These are phyloP conservation scores for Polymixis lichenea DNA, from an alignment of 2,888 invertebrate genomes.

Conservation along the genomic window DNA sequence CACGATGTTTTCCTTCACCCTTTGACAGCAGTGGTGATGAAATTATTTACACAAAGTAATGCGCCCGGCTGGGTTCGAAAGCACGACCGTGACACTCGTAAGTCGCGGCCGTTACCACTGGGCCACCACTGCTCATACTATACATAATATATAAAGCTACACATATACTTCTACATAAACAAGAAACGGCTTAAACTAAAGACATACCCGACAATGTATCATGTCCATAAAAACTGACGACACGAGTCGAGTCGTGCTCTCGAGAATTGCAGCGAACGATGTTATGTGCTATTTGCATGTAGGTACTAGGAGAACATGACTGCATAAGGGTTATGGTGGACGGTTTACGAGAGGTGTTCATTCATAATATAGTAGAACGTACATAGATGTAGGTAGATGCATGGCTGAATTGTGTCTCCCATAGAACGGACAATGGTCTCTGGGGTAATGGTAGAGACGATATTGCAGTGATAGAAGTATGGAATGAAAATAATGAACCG, in stretches of 20 bases:
- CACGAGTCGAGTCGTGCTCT: slow-evolving; percentile 19
- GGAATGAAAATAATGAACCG: neutral
- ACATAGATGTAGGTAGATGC: neutral
- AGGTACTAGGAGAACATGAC: slow-evolving; percentile 33
- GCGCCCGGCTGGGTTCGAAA: too few relatives aligned
- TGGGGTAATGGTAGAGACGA: neutral
- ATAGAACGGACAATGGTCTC: slow-evolving; percentile 16
- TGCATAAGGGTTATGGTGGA: slow-evolving; percentile 35
- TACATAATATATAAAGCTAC: neutral
- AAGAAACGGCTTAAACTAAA: slow-evolving; percentile 12
- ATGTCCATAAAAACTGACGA: slow-evolving; percentile 44
- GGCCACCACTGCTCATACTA: too few relatives aligned
- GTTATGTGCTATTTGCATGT: slow-evolving; percentile 49
- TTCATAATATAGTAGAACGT: slow-evolving; percentile 4
- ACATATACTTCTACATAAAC: neutral
- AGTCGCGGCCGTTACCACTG: too few relatives aligned
- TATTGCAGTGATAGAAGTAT: neutral
- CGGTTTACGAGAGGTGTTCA: slow-evolving; percentile 35
- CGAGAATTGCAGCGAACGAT: slow-evolving; percentile 47
- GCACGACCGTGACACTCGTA: too few relatives aligned
- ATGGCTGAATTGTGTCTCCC: neutral
- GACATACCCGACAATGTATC: slow-evolving; percentile 26
- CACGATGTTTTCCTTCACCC: too few relatives aligned
- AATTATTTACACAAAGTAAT: too few relatives aligned
- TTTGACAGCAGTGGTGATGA: too few relatives aligned